Evolutionary conservation across 1,140 invertebrate species (phyloP).

Genomic region (Ceratosolen solmsi): DNA sequence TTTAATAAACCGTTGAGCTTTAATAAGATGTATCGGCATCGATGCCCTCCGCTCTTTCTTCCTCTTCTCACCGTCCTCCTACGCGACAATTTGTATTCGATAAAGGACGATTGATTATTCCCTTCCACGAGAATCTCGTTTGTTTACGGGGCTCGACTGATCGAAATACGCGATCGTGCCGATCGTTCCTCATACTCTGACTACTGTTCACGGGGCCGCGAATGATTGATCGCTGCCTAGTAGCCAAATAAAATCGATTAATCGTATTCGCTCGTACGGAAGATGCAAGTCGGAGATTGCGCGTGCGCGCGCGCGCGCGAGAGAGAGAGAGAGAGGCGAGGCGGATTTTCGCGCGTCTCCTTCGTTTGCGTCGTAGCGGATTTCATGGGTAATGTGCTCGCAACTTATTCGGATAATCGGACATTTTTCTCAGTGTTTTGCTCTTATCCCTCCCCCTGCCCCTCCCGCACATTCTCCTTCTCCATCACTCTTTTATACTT

Average conservation of each 20-base stretch:
- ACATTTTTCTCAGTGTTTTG: not conserved
- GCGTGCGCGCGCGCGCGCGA: too few species aligned
- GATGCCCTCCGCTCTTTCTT: too few species aligned
- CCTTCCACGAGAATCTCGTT: conserved; percentile 11
- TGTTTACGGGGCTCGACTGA: conserved; percentile 30
- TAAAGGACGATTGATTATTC: conserved; percentile 8
- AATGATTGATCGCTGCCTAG: conserved; percentile 45
- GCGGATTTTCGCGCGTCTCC: conserved; percentile 18
- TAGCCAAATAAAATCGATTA: conserved; percentile 52
- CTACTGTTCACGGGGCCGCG: conserved; percentile 34
- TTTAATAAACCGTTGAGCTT: too few species aligned
- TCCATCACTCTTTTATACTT: too few species aligned
- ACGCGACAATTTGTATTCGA: conserved; percentile 34
- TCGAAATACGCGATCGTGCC: conserved; percentile 27
- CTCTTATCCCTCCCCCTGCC: not conserved
- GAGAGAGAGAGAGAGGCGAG: not conserved
- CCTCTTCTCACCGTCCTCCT: conserved; percentile 9
- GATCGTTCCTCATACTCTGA: not conserved
- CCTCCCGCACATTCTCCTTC: too few species aligned
- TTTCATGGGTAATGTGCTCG: conserved; percentile 21
- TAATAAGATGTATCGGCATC: too few species aligned
- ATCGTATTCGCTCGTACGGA: conserved; percentile 5
- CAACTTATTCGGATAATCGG: not conserved
- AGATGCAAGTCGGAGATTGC: conserved; percentile 33
- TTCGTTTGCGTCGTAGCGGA: not conserved